Conservation (phyloP, 2,888 invertebrate species). For the Thymelicus acteon region DNA sequence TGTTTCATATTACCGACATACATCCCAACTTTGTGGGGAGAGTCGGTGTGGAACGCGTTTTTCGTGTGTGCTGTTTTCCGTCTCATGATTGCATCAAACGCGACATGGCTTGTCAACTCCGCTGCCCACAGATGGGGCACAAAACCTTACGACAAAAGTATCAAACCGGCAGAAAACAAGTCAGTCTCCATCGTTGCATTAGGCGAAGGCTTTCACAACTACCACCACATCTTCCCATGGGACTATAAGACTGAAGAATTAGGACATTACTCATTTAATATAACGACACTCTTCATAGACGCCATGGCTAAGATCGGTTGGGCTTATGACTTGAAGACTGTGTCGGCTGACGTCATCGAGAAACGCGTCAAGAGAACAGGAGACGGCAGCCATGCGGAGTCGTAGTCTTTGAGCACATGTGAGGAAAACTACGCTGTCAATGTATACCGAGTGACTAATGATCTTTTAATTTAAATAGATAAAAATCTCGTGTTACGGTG, state of each 20-base stretch:
- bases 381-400: slow-evolving; percentile 88
- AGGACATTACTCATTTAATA: slow-evolving; percentile 88
- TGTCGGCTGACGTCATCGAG: slow-evolving; percentile 87
- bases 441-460: neutral
- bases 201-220: slow-evolving; percentile 95
- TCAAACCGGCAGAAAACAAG: slow-evolving; percentile 89
- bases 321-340: slow-evolving; percentile 94
- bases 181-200: slow-evolving; percentile 87
- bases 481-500: no score
- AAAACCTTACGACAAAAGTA: slow-evolving; percentile 89
- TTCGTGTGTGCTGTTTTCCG: slow-evolving; percentile 89
- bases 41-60: slow-evolving; percentile 86
- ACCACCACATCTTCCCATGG: slow-evolving; percentile 94
- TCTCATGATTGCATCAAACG: slow-evolving; percentile 91
- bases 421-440: slow-evolving; percentile 17
- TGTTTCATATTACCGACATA: slow-evolving; percentile 91
- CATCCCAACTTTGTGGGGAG: slow-evolving; percentile 92
- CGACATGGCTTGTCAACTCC: slow-evolving; percentile 96
- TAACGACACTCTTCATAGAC: slow-evolving; percentile 91
- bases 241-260: slow-evolving; percentile 93
- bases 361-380: slow-evolving; percentile 90
- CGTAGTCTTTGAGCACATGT: slow-evolving; percentile 83
- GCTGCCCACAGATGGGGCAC: slow-evolving; percentile 92
- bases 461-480: no score
- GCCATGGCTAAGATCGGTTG: slow-evolving; percentile 92